phyloP scores from a whole-genome alignment of 64 coral and sea anemone genomes.

The Cladopsammia gracilis region DNA sequence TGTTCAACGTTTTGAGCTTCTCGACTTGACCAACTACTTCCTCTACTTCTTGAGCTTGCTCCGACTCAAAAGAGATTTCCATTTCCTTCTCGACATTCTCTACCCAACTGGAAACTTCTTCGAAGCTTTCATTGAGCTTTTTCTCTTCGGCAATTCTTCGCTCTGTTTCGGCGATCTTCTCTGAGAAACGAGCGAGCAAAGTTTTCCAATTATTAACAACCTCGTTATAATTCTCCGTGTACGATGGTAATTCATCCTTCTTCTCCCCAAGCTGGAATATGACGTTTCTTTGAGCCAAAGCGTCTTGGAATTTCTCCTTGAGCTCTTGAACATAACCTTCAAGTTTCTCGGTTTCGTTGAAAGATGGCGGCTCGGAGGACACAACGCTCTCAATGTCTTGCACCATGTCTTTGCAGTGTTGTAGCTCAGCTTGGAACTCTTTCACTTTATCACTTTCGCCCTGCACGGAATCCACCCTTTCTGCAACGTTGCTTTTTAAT shows the following conservation, averaged over 20 bases:
- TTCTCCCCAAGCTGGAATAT: slow-evolving; percentile 60
- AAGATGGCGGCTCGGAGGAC: slow-evolving; percentile 15
- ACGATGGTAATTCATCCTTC: slow-evolving; percentile 28
- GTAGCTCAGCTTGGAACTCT: slow-evolving; percentile 76
- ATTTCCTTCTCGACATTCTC: slow-evolving; percentile 69
- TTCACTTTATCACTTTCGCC: background rate
- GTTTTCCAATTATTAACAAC: slow-evolving; percentile 77
- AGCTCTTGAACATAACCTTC: slow-evolving; percentile 51
- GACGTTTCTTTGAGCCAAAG: slow-evolving; percentile 21
- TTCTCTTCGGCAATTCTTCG: slow-evolving; percentile 43
- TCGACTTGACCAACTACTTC: slow-evolving; percentile 69
- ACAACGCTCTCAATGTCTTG: slow-evolving; percentile 46
- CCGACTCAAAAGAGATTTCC: slow-evolving; percentile 10
- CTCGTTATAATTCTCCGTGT: slow-evolving; percentile 23
- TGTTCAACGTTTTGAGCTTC: slow-evolving; percentile 57
- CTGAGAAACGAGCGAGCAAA: slow-evolving; percentile 40
- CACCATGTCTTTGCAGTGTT: slow-evolving; percentile 63
- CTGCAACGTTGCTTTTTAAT: slow-evolving; percentile 29
- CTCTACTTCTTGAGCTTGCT: slow-evolving; percentile 56
- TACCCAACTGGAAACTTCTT: slow-evolving; percentile 75
- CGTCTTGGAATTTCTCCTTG: slow-evolving; percentile 49
- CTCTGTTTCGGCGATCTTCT: slow-evolving; percentile 61
- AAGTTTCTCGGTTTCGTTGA: slow-evolving; percentile 34
- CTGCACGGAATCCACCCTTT: slow-evolving; percentile 6
- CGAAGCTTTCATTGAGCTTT: slow-evolving; percentile 64